Base-by-base conservation (phyloP, 2,113 vertebrate species). In the Chaetura pelagica region DNA sequence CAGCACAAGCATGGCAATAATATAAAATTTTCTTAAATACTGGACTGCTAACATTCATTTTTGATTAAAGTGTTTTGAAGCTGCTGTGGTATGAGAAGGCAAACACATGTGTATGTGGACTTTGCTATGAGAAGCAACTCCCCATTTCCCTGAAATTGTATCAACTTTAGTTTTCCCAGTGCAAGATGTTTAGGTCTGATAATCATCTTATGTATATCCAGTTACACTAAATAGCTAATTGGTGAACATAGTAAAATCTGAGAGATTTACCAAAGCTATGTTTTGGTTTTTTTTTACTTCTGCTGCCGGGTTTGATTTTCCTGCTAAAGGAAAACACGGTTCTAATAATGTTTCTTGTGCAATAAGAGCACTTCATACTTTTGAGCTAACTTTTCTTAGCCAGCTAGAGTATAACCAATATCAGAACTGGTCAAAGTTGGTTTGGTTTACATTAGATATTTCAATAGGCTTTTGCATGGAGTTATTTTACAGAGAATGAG, bases 361-460 rank as follows among this genome's bases (percentile, higher is more conserved):
- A 81, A 40, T 51, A 89, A 84, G 40, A 81, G 49, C 49, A 23
- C 29, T 74, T 80, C 44, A 19, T 88, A n/a, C 52, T 93, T 93
- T 87, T 90, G 51, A 93, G 76, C 35, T 83, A 18, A 87, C 44
- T 66, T 81, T 95, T 78, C 52, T 75, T 90, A 94, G 83, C 68
- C 57, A 93, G 55, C 59, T 84, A 77, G 55, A 92, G 26, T n/a
- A 55, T 71, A 94, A 90, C 26, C 61, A 90, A 11, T 74, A 81
- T 64, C 61, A 88, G 75, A 93, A 86, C 30, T 66, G 71, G 67
- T 61, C 58, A 87, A 89, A 87, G 44, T 51, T 86, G 46, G 89
- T 94, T 94, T 96, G 83, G 38, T 95, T 97, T 38, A 9, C 76
- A 89, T 96, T 93, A 88, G 11, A 73, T 6, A 17, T 90, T 95